A percentile compares a stretch with the other conserved stretches of the same genome.
These are phyloP conservation scores for Leucosticte australis DNA, from an alignment of 2,113 vertebrate genomes.

Conservation along the genomic window DNA sequence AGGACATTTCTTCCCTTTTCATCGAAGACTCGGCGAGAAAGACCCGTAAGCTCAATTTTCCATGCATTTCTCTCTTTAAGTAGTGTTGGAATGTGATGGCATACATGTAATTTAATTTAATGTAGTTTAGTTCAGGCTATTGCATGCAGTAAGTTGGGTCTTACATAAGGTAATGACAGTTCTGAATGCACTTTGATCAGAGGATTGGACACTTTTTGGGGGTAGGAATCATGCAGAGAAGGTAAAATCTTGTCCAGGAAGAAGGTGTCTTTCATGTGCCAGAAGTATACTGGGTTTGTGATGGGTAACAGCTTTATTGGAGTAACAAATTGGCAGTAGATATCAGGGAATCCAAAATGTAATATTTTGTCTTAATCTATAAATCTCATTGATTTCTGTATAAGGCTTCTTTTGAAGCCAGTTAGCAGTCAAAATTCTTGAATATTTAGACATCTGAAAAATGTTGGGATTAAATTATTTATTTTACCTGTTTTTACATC, in stretches of 20 bases:
- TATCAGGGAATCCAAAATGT: not conserved
- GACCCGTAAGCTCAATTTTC: constrained; percentile 82
- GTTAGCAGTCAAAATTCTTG: not conserved
- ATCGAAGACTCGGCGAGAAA: constrained; percentile 94
- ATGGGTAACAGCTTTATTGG: not conserved
- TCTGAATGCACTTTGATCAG: not conserved
- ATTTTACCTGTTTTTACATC: not conserved
- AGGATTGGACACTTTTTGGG: not conserved
- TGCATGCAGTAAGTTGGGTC: not conserved
- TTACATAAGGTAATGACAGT: not conserved
- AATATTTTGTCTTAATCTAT: accelerated
- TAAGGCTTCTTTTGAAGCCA: not conserved
- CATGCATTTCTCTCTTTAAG: not conserved
- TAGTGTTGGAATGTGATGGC: not conserved
- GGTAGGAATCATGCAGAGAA: not conserved
- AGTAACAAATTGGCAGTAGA: not conserved
- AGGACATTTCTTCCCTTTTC: constrained; percentile 96
- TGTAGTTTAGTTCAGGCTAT: not conserved
- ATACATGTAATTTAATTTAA: not conserved
- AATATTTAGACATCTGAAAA: not conserved
- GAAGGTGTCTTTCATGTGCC: not conserved
- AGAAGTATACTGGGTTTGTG: not conserved
- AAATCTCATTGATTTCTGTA: not conserved
- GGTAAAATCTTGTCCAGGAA: not conserved
- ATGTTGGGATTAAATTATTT: not conserved